Evolutionary conservation across 2,888 invertebrate genomes (phyloP), one percentile per base, ranked within the genome.

Genomic region (Teleiodes luculella): DNA sequence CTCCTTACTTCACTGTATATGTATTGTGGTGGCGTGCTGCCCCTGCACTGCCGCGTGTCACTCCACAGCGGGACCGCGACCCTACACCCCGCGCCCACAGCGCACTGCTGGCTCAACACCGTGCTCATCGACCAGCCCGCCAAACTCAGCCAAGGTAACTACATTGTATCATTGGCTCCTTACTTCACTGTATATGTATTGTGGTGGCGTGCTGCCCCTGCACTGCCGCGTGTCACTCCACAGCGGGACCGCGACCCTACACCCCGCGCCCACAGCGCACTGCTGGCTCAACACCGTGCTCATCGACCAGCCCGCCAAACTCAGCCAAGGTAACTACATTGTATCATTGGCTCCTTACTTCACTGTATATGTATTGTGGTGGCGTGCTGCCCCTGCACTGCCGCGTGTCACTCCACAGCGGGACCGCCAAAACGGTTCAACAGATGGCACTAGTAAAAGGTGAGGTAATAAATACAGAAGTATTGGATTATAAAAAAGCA

Each of bases 261-360:
- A 91, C 67, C 96, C 96, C 0, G 91, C 92, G 60, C 84, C 91
- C n/a, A 91, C 92, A 65, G 93, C 95, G 20, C 93, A 94, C 73
- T 96, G 96, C 79, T 95, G 95, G 94, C 93, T 96, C 59, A 96
- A 96, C 86, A 95, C 94, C 11, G 93, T 94, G 63, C 91, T 94
- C 59, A 92, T 96, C 47, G 95, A 95, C 76, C 92, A 92, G 61
- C 95, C 96, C 0, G 94, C 94, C 51, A 92, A 94, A 66, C 92
- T 96, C 31, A 59, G 60, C 52, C 62, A 62, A 13, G 60, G 60
- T 61, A 1, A 20, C 39, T 53, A 10, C 24, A 24, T 24, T 24
- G 3, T 24, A 4, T 24, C 24, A 24, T n/a, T n/a, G n/a, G n/a
- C n/a, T n/a, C n/a, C n/a, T n/a, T n/a, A n/a, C n/a, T n/a, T n/a